A percentile compares a stretch with the other conserved stretches of the same genome.
phyloP scores from a whole-genome alignment of 2,113 vertebrate genomes.

The Pollimyrus isidori region DNA sequence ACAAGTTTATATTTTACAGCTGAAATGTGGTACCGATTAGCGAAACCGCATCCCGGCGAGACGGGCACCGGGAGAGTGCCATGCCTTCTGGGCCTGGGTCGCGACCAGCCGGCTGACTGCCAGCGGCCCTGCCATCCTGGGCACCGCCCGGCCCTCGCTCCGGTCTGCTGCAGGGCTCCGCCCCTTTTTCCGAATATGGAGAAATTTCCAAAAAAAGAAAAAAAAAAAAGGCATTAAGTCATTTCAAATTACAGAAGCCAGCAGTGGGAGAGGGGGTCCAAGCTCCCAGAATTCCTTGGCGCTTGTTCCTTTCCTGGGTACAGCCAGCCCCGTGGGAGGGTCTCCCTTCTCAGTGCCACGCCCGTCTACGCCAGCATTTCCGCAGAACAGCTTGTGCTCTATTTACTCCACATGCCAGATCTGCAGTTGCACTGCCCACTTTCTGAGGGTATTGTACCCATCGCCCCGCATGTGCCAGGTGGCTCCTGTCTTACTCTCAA shows the following conservation, averaged over 20 bases:
- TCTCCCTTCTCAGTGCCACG: background rate
- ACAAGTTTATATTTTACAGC: slow-evolving; percentile 14
- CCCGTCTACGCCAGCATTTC: background rate
- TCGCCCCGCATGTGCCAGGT: background rate
- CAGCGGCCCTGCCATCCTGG: background rate
- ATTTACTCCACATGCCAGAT: too few species aligned
- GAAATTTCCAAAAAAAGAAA: background rate
- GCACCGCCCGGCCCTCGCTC: background rate
- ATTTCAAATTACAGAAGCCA: background rate
- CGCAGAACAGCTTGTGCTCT: background rate
- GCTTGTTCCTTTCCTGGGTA: background rate
- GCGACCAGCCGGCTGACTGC: background rate
- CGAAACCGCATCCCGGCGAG: background rate
- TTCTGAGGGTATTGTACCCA: background rate
- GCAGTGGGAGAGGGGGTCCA: background rate
- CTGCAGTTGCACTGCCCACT: too few species aligned
- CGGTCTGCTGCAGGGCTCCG: background rate
- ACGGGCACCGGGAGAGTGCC: background rate
- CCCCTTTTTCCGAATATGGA: background rate
- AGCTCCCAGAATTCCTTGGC: background rate
- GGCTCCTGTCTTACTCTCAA: background rate
- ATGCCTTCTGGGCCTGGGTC: background rate
- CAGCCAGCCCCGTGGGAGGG: background rate
- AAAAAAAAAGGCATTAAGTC: background rate
- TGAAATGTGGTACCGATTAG: slow-evolving; percentile 16